These are phyloP conservation scores for Uropetala carovei DNA, from an alignment of 2,888 invertebrate species.

Conservation along the genomic window DNA sequence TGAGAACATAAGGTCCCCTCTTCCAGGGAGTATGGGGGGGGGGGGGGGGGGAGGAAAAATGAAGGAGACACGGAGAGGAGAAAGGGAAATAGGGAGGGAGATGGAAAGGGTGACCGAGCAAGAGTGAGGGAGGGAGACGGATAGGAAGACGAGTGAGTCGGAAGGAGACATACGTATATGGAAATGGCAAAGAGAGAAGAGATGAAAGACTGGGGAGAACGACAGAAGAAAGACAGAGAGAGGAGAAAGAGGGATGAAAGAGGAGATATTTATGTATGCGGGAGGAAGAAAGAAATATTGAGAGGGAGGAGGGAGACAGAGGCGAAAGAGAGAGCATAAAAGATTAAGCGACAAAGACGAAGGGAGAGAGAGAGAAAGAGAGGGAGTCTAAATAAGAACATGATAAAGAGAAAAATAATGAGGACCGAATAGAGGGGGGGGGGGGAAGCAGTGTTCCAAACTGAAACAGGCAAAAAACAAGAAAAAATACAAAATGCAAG, in stretches of 20 bases:
- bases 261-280: too few relatives aligned
- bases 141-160: too few relatives aligned
- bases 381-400: neutral
- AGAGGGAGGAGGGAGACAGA: slow-evolving; percentile 30
- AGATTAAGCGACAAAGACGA: neutral
- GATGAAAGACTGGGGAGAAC: neutral
- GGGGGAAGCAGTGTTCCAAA: neutral
- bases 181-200: too few relatives aligned
- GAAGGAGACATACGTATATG: too few relatives aligned
- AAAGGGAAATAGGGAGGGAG: neutral
- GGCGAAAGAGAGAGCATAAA: neutral
- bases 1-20: too few relatives aligned
- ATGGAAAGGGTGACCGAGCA: too few relatives aligned
- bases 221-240: too few relatives aligned
- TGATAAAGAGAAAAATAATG: slow-evolving; percentile 34
- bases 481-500: neutral
- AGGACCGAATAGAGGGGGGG: slow-evolving; percentile 6
- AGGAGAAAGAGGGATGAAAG: neutral
- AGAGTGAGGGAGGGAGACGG: too few relatives aligned
- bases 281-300: neutral
- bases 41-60: neutral
- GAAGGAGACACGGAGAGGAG: neutral
- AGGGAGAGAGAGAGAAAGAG: slow-evolving; percentile 8
- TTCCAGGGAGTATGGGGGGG: neutral
- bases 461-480: neutral